Evolutionary conservation across 2,113 vertebrate genomes (phyloP), one percentile per base, ranked within the genome.

Genomic region (Plestiodon gilberti): DNA sequence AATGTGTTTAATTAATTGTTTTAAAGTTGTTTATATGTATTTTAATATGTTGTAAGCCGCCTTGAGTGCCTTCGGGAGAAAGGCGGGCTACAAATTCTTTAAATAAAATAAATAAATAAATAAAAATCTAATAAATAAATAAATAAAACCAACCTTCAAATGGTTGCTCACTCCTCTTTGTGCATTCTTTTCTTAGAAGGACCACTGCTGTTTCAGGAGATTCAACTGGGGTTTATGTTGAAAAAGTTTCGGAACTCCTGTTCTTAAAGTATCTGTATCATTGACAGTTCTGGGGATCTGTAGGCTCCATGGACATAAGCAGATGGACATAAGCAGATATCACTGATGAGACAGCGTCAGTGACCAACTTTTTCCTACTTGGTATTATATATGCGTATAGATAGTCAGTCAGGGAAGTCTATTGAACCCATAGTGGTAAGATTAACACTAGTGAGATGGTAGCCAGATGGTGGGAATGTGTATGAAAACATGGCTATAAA

Each of bases 61-160:
- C n/a, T n/a, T n/a, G n/a, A n/a, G n/a, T n/a, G n/a, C n/a, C n/a
- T n/a, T n/a, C n/a, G n/a, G n/a, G n/a, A n/a, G n/a, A n/a, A n/a
- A n/a, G n/a, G n/a, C n/a, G n/a, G n/a, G n/a, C n/a, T n/a, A n/a
- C n/a, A n/a, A n/a, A n/a, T n/a, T n/a, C n/a, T n/a, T n/a, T n/a
- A n/a, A n/a, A n/a, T n/a, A n/a, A n/a, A n/a, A n/a, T n/a, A n/a
- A n/a, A n/a, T n/a, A n/a, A n/a, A n/a, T n/a, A n/a, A n/a, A n/a
- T n/a, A n/a, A n/a, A n/a, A n/a, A n/a, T n/a, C n/a, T n/a, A n/a
- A n/a, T n/a, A n/a, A n/a, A n/a, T n/a, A n/a, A n/a, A n/a, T n/a
- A n/a, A n/a, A n/a, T n/a, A n/a, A 92, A 93, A 89, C 62, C 92
- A 64, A 85, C 85, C 75, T 65, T 91, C 33, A 85, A 89, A 38